phyloP scores from a whole-genome alignment of 1,140 invertebrate species.

The Macrostomum lignano region DNA sequence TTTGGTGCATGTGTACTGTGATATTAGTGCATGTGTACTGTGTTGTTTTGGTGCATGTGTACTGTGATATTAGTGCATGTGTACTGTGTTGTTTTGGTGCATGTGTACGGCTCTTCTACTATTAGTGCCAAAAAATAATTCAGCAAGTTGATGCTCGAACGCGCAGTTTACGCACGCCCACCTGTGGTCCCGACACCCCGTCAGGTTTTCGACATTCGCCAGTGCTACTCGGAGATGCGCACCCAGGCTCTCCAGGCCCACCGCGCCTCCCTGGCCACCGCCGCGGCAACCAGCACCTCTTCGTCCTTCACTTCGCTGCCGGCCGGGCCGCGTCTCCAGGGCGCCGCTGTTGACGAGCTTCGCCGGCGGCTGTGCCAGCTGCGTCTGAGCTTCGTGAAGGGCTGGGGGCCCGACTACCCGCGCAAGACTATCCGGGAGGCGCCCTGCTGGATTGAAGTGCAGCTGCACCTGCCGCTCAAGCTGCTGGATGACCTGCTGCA shows the following conservation, averaged over 20 bases:
- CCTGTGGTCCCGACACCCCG: neutral
- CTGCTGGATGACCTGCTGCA: conserved; percentile 77
- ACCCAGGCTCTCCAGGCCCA: conserved; percentile 63
- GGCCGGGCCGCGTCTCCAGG: too few species aligned
- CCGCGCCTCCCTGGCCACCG: conserved; percentile 69
- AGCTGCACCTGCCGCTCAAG: conserved; percentile 50
- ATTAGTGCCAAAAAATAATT: too few species aligned
- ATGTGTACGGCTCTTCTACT: too few species aligned
- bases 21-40: too few species aligned
- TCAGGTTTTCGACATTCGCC: conserved; percentile 2
- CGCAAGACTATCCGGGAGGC: conserved; percentile 31
- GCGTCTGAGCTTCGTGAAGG: conserved; percentile 35
- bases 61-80: too few species aligned
- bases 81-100: too few species aligned
- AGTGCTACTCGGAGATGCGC: conserved; percentile 30
- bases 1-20: too few species aligned
- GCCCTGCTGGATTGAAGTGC: conserved; percentile 35
- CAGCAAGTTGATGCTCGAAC: too few species aligned
- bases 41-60: too few species aligned
- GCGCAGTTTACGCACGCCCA: too few species aligned
- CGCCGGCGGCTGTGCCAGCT: conserved; percentile 72
- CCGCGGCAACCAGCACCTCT: conserved; percentile 45
- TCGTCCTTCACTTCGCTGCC: neutral
- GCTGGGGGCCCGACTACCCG: conserved; percentile 32
- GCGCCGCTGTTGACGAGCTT: conserved; percentile 86